These are phyloP conservation scores for Orthonychiurus folsomi DNA, from an alignment of 2,888 invertebrate genomes.

Conservation along the genomic window DNA sequence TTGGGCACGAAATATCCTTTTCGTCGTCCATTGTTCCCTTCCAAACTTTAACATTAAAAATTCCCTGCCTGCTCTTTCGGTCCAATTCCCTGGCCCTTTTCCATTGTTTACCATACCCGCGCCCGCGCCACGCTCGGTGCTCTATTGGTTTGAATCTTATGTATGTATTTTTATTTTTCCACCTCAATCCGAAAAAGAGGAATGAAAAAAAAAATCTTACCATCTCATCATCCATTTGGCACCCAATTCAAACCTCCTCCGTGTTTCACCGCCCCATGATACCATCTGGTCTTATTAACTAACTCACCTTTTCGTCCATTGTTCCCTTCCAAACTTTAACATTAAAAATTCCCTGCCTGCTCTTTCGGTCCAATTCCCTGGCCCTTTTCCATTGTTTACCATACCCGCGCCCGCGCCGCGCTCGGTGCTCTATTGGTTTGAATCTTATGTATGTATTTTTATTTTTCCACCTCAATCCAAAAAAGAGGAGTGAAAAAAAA, in stretches of 20 bases:
- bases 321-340: too few relatives aligned
- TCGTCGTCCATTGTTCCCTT: background rate
- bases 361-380: background rate
- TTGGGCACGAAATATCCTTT: background rate
- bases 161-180: too few relatives aligned
- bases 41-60: too few relatives aligned
- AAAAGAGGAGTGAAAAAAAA: constrained; percentile 10
- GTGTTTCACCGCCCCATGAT: too few relatives aligned
- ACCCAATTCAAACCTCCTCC: background rate
- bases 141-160: too few relatives aligned
- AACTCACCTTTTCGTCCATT: too few relatives aligned
- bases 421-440: too few relatives aligned
- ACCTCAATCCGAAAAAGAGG: constrained; percentile 24
- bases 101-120: background rate
- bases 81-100: background rate
- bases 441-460: too few relatives aligned
- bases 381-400: background rate
- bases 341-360: background rate
- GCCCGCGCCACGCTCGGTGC: too few relatives aligned
- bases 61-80: background rate
- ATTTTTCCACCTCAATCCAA: constrained; percentile 29
- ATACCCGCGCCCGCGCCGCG: background rate
- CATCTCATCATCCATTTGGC: background rate
- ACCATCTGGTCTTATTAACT: too few relatives aligned
- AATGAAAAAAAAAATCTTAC: background rate